Conservation (phyloP, 2,113 vertebrate species). For the Shinisaurus crocodilurus region DNA sequence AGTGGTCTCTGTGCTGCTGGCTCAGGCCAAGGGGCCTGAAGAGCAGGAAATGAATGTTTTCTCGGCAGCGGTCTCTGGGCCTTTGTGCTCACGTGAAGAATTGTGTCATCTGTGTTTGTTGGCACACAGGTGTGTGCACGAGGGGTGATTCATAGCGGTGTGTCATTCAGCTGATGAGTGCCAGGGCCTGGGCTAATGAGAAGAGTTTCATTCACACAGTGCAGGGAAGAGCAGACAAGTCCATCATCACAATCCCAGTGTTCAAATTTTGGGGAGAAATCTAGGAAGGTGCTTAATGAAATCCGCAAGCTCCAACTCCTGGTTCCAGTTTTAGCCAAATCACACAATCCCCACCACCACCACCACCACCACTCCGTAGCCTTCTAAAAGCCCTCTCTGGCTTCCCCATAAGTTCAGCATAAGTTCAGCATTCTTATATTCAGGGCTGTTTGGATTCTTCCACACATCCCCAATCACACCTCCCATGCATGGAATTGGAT, state of each 20-base stretch:
- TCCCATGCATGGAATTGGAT: background rate
- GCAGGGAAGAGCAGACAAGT: background rate
- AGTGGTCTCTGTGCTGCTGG: background rate
- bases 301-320: background rate
- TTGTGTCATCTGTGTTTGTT: slow-evolving; percentile 1
- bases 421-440: background rate
- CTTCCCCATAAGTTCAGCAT: background rate
- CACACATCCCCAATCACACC: background rate
- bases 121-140: background rate
- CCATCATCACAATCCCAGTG: background rate
- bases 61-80: background rate
- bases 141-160: background rate
- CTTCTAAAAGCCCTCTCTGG: background rate
- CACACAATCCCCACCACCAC: background rate
- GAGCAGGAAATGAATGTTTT: slow-evolving; percentile 6
- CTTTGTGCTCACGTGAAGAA: background rate
- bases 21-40: background rate
- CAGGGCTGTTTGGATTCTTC: background rate
- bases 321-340: too few species aligned
- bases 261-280: background rate
- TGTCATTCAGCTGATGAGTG: background rate
- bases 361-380: too few species aligned
- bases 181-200: background rate
- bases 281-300: background rate
- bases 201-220: background rate